Conservation (phyloP, 1,140 invertebrate genomes). For the Coelopa frigida region DNA sequence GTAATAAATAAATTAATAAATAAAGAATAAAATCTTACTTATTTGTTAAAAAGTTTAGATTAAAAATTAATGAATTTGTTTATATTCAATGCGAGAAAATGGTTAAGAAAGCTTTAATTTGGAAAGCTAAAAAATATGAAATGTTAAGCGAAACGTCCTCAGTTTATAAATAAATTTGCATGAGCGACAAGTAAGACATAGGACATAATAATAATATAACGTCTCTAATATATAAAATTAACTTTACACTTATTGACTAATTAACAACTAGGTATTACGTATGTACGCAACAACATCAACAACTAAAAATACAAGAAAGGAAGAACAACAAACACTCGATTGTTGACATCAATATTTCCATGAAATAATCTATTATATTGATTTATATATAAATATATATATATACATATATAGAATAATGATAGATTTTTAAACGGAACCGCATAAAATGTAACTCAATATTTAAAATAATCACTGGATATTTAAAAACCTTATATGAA, state of each 20-base stretch:
- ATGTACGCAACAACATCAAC: conserved; percentile 4
- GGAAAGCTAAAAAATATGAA: conserved; percentile 22
- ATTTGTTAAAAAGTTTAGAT: no score
- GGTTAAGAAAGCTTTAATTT: conserved; percentile 46
- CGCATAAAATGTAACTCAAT: conserved; percentile 10
- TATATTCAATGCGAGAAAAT: conserved; percentile 34
- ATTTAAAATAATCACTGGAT: conserved; percentile 11
- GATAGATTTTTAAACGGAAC: conserved; percentile 6
- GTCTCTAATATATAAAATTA: no score
- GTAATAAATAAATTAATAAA: no score
- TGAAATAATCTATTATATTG: conserved; percentile 10
- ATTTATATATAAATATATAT: conserved; percentile 7
- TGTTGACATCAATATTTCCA: conserved; percentile 19
- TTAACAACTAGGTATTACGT: conserved; percentile 2
- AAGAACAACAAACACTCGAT: conserved; percentile 5
- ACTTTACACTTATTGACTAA: background rate
- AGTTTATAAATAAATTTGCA: conserved; percentile 13
- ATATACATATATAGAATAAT: conserved; percentile 8
- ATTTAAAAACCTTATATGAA: conserved; percentile 1
- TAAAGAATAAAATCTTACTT: conserved; percentile 1
- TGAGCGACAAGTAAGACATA: conserved; percentile 7
- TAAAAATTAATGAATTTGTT: conserved; percentile 14
- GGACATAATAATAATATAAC: conserved; percentile 8
- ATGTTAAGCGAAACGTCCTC: conserved; percentile 12
- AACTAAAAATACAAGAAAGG: conserved; percentile 4